Percentiles rank a stretch among this genome's conserved stretches.
These are phyloP conservation scores for Muscicapa adusta DNA, from an alignment of 2,113 vertebrate genomes.

Conservation along the genomic window DNA sequence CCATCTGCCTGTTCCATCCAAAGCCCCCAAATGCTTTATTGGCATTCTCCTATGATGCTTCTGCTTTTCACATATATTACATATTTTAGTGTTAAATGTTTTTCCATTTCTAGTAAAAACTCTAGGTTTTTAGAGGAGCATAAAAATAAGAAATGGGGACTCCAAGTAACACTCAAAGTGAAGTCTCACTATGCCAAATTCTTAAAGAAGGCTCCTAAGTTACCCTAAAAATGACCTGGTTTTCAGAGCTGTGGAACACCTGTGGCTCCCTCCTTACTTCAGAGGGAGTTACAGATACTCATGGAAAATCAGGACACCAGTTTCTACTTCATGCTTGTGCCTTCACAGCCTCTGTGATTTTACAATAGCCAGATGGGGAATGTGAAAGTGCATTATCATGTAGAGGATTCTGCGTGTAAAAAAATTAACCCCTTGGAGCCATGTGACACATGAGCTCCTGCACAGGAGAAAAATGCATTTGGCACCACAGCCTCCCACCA, in stretches of 20 bases:
- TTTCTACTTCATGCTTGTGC: slow-evolving; percentile 15
- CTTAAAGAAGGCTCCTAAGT: not conserved
- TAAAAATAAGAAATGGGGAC: not conserved
- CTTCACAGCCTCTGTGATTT: slow-evolving; percentile 40
- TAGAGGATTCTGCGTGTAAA: slow-evolving; percentile 33
- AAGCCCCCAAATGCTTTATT: not conserved
- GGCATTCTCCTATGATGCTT: not conserved
- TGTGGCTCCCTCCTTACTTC: not conserved
- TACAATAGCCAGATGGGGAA: slow-evolving; percentile 44
- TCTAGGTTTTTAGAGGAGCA: not conserved
- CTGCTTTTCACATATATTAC: not conserved
- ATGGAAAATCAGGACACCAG: slow-evolving; percentile 4
- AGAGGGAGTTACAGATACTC: not conserved
- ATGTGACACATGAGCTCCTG: slow-evolving; percentile 19
- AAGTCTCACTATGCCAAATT: not conserved
- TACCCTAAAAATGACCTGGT: not conserved
- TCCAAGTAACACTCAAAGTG: not conserved
- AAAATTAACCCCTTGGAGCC: slow-evolving; percentile 62
- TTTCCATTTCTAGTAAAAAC: not conserved
- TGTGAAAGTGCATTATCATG: slow-evolving; percentile 65
- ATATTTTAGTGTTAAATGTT: not conserved
- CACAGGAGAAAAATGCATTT: slow-evolving; percentile 1
- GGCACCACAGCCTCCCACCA: slow-evolving; percentile 47
- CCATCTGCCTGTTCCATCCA: not conserved
- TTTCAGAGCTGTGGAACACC: not conserved